Evolutionary conservation across 2,888 invertebrate genomes (phyloP), one percentile per base, ranked within the genome.

Genomic region (Pollenia labialis): DNA sequence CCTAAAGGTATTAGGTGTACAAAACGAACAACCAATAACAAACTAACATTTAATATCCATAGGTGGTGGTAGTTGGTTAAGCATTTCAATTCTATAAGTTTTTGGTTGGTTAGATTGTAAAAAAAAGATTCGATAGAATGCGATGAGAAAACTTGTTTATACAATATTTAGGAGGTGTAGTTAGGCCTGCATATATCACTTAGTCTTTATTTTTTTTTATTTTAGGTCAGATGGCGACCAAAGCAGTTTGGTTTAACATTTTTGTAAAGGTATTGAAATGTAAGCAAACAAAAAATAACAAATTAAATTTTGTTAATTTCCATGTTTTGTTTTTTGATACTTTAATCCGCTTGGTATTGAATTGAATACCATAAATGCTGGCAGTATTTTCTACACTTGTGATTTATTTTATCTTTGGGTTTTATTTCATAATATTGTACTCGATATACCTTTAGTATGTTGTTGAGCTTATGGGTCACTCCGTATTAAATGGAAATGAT

Each of bases 311-410:
- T 64, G 44, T 44, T 64, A 16, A 54, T 54, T 16, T 44, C 9
- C 44, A 4, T 16, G 42, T 62, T 62, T 62, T 60, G 12, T 40
- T 68, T 32, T 68, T 62, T 14, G 44, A 64, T 64, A 64, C n/a
- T 64, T 64, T 18, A 64, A 64, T 62, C 16, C 44, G 40, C 9
- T 42, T 64, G 11, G 23, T 69, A 69, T 52, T 16, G 11, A 69
- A 50, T 68, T 62, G 42, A 62, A 62, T 60, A 3, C 40, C 60
- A 8, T 32, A 60, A 7, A 12, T 40, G 10, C 8, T 12, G 9
- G 9, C 9, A 14, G 14, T 60, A 40, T n/a, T 40, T 60, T 12
- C 12, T 12, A 58, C 32, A 32, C 32, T 32, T 32, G 32, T 32
- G 32, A 32, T 32, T 32, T 32, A 32, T 32, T 32, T 32, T 32